A percentile compares a stretch with the other conserved stretches of the same genome.
Conservation (phyloP, 2,113 vertebrate species). For the Chascanopsetta lugubris region DNA sequence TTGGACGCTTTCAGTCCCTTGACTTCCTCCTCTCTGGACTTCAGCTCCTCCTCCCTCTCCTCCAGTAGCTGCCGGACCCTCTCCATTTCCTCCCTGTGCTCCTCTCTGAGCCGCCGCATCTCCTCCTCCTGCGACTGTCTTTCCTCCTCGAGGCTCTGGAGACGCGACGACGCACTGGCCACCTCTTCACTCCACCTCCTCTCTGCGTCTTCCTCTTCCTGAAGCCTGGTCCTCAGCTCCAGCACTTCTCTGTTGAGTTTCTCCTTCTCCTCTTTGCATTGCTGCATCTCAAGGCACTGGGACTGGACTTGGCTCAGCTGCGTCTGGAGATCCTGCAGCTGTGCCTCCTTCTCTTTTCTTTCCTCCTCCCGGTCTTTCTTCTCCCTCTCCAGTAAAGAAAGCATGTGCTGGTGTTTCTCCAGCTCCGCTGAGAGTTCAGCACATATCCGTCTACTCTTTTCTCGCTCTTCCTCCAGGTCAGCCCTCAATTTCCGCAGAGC, state of each 20-base stretch:
- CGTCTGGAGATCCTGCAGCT: conserved; percentile 70
- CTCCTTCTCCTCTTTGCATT: conserved; percentile 81
- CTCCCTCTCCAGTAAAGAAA: conserved; percentile 76
- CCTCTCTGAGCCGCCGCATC: conserved; percentile 55
- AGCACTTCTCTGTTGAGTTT: conserved; percentile 77
- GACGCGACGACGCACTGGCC: conserved; percentile 49
- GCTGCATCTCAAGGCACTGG: conserved; percentile 73
- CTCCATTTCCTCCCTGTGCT: conserved; percentile 62
- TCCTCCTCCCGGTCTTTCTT: conserved; percentile 69
- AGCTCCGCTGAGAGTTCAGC: conserved; percentile 68
- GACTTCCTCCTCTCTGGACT: conserved; percentile 57
- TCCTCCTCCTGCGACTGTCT: conserved; percentile 54
- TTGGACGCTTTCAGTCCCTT: conserved; percentile 51
- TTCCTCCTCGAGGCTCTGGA: conserved; percentile 62
- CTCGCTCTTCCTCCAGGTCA: conserved; percentile 71
- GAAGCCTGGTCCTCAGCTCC: conserved; percentile 71
- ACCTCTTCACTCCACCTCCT: conserved; percentile 68
- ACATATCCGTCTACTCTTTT: conserved; percentile 50
- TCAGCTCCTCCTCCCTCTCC: conserved; percentile 59
- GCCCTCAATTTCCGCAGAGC: conserved; percentile 69
- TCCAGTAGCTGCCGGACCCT: conserved; percentile 61
- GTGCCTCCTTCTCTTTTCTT: conserved; percentile 64
- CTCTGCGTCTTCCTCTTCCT: conserved; percentile 65
- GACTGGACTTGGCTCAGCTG: conserved; percentile 71
- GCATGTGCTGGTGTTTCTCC: conserved; percentile 60